Base-by-base conservation (phyloP, 2,888 invertebrate genomes). In the Zhuqinia jingwanae region DNA sequence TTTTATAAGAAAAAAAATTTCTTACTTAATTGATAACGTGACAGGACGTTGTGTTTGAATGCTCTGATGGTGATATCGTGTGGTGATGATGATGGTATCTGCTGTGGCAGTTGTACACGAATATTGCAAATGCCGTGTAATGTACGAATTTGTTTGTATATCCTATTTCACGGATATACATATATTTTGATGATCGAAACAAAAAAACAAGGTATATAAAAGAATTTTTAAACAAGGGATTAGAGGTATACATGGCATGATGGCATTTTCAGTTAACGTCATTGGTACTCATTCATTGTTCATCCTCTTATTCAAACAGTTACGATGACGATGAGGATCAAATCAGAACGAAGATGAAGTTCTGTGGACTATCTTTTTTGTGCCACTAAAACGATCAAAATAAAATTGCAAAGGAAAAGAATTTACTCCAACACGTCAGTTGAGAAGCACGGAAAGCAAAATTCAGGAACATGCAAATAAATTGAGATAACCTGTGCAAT, bases 11-110 rank as follows among this genome's bases (percentile, higher is more conserved):
- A 27, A 15, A 65, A 68, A 42, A 63, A 63, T 63, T 63, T 47
- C 8, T 36, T 36, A 73, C 50, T 73, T 73, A 73, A 73, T 73
- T 73, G 73, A 73, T 73, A 53, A 73, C 73, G 73, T 73, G 73
- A 73, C 73, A 73, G 73, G 73, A 73, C 30, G 53, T 73, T 68
- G 13, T 68, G 68, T n/a, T 63, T 63, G 30, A 30, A 30, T 13
- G 20, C 10, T 58, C 30, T 63, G 63, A 63, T 63, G 63, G 30
- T 63, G 25, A 30, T 63, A 63, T 63, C 63, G 27, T 63, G 63
- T 30, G 63, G n/a, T 63, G 36, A 30, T 25, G 56, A 17, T 47
- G 47, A 17, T 20, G n/a, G n/a, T n/a, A n/a, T n/a, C 36, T 8
- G 3, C 36, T 36, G 36, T 36, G 36, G 36, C 30, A 15, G 30